phyloP scores from a whole-genome alignment of 2,888 invertebrate genomes.

The Volucella bombylans region DNA sequence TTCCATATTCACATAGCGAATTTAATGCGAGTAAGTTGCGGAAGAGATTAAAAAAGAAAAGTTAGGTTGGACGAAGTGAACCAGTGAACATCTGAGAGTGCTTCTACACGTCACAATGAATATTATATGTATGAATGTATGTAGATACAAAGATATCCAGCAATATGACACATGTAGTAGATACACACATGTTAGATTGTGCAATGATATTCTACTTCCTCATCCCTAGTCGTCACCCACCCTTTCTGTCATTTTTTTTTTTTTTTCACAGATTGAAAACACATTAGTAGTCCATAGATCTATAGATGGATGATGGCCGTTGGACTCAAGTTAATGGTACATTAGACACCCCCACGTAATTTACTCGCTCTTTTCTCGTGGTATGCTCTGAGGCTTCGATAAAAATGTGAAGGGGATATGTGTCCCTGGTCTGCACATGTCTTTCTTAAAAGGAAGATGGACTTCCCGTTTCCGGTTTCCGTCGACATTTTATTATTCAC shows the following conservation, averaged over 20 bases:
- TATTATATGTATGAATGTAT: conserved; percentile 16
- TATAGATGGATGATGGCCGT: conserved; percentile 65
- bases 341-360: conserved; percentile 73
- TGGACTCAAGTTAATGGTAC: conserved; percentile 71
- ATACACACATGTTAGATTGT: conserved; percentile 46
- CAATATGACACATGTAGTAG: conserved; percentile 60
- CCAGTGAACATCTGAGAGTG: conserved; percentile 54
- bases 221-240: conserved; percentile 57
- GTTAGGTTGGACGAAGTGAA: conserved; percentile 35
- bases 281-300: conserved; percentile 70
- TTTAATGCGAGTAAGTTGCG: conserved; percentile 56
- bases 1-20: conserved; percentile 11
- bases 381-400: conserved; percentile 57
- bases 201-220: conserved; percentile 58
- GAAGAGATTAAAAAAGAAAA: conserved; percentile 54
- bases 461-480: conserved; percentile 83
- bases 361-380: conserved; percentile 67
- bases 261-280: conserved; percentile 69
- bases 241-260: conserved; percentile 27
- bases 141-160: conserved; percentile 21
- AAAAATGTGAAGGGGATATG: conserved; percentile 65
- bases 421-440: conserved; percentile 62
- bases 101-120: conserved; percentile 55
- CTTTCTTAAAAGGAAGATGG: conserved; percentile 80
- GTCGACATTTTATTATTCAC: conserved; percentile 75